phyloP scores from a whole-genome alignment of 2,888 invertebrate species.

The Sturmia bella region DNA sequence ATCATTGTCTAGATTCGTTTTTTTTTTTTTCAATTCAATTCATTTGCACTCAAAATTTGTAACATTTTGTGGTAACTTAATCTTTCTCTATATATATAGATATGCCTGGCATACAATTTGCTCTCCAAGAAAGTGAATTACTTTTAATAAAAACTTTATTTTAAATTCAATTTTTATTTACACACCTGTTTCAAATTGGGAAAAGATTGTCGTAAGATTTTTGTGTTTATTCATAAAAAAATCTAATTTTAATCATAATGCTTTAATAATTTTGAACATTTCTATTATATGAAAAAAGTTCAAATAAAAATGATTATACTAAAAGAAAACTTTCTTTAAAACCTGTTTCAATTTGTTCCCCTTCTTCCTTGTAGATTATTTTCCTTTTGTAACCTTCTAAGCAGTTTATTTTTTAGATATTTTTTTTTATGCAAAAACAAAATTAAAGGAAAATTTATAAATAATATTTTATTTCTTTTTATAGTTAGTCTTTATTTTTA shows the following conservation, averaged over 20 bases:
- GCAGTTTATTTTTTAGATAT: conserved; percentile 50
- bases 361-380: conserved; percentile 44
- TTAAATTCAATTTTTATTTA: not conserved
- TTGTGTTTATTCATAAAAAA: too few relatives aligned
- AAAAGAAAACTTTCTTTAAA: not conserved
- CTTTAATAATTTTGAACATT: too few relatives aligned
- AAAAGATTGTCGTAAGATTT: too few relatives aligned
- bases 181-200: too few relatives aligned
- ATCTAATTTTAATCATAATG: too few relatives aligned
- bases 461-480: conserved; percentile 56
- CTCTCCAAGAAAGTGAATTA: conserved; percentile 28
- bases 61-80: conserved; percentile 4
- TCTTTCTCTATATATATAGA: too few relatives aligned
- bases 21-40: too few relatives aligned
- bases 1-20: conserved; percentile 32
- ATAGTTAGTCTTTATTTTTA: conserved; percentile 60
- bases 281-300: too few relatives aligned
- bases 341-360: not conserved
- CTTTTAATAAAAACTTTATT: not conserved
- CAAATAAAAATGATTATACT: conserved; percentile 14
- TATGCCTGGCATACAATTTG: conserved; percentile 34
- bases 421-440: conserved; percentile 23
- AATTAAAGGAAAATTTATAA: conserved; percentile 21
- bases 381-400: conserved; percentile 38
- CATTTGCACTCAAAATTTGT: conserved; percentile 3